These are phyloP conservation scores for Brachypteracias leptosomus DNA, from an alignment of 2,113 vertebrate species.

Conservation along the genomic window DNA sequence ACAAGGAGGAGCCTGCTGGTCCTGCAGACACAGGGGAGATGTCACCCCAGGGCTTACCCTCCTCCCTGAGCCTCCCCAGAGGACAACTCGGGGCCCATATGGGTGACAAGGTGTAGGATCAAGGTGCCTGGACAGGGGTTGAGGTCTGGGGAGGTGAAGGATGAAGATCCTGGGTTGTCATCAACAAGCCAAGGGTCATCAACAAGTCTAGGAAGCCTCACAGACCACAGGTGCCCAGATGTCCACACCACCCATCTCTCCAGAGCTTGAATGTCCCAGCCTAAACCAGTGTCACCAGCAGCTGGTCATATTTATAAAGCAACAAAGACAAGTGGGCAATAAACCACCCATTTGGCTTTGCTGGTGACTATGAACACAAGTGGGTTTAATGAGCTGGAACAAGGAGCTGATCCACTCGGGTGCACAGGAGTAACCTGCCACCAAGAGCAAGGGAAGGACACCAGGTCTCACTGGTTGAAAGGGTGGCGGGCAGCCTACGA, in stretches of 20 bases:
- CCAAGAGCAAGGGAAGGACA: constrained; percentile 33
- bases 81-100: accelerated
- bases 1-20: not conserved
- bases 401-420: not conserved
- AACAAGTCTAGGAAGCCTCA: too few species aligned
- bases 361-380: not conserved
- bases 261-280: not conserved
- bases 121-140: accelerated
- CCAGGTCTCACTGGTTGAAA: not conserved
- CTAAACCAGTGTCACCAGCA: not conserved
- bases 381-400: constrained; percentile 4
- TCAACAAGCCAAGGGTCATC: too few species aligned
- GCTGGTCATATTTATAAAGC: not conserved
- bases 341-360: accelerated
- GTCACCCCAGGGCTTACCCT: not conserved
- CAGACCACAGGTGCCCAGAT: not conserved
- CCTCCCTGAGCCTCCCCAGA: too few species aligned
- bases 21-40: not conserved
- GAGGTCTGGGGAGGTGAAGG: accelerated
- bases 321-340: not conserved
- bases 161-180: not conserved
- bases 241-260: not conserved
- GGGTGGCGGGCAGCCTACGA: accelerated
- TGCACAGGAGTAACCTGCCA: not conserved
- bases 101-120: not conserved